Conservation (phyloP, 2,113 vertebrate genomes). For the Grus americana region DNA sequence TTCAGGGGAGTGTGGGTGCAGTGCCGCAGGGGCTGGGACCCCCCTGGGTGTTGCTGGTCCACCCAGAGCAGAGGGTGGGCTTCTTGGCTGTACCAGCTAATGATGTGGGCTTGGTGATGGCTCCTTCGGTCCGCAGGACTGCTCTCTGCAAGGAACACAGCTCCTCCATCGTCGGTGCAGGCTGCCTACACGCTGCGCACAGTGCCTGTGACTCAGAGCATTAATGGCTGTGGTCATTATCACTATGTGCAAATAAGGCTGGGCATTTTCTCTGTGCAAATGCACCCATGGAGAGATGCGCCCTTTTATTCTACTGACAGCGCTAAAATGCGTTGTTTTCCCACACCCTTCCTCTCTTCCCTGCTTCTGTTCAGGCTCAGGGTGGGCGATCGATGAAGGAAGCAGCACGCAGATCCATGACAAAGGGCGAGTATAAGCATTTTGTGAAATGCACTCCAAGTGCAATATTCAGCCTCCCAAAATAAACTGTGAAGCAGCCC, state of each 20-base stretch:
- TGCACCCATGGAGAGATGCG: neutral
- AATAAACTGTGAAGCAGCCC: neutral
- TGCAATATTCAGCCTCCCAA: neutral
- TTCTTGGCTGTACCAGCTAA: neutral
- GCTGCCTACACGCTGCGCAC: fast-evolving
- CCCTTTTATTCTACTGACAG: neutral
- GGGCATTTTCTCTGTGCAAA: neutral
- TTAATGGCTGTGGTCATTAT: neutral
- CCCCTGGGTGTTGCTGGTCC: neutral
- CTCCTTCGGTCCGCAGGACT: neutral
- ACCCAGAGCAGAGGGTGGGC: neutral
- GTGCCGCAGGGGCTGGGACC: neutral
- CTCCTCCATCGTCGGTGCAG: neutral
- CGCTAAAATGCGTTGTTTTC: neutral
- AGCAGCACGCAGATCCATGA: neutral
- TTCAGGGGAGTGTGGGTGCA: fast-evolving
- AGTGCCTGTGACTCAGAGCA: neutral
- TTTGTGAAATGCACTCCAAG: neutral
- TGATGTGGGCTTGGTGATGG: neutral
- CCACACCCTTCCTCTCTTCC: neutral
- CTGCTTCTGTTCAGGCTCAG: neutral
- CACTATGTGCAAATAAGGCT: neutral
- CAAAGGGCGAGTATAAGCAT: neutral
- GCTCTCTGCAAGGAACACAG: neutral
- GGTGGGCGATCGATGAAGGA: neutral